Conservation (phyloP, 2,888 invertebrate genomes). For the Ophion costatus region DNA sequence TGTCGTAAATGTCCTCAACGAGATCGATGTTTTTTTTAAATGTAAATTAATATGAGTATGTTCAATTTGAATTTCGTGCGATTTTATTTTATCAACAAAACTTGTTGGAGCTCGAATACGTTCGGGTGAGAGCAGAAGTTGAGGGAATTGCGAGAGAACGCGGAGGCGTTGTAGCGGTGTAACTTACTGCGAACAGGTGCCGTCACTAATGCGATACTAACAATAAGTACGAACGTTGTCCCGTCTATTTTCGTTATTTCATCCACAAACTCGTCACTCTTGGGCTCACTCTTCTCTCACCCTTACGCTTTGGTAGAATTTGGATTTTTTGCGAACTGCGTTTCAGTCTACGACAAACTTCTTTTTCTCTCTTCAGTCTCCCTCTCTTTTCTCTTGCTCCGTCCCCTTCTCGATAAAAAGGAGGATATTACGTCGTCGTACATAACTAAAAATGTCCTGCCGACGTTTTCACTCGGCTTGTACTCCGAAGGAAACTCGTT, state of each 20-base stretch:
- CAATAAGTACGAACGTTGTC: conserved; percentile 63
- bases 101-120: not conserved
- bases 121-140: conserved; percentile 6
- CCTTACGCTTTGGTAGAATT: conserved; percentile 1
- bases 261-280: conserved; percentile 46
- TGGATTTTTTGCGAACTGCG: conserved; percentile 12
- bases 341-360: not conserved
- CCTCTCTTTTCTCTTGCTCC: too few relatives aligned
- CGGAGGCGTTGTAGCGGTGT: conserved; percentile 62
- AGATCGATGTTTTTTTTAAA: not conserved
- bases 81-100: not conserved
- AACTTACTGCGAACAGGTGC: conserved; percentile 71
- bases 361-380: not conserved
- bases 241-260: conserved; percentile 62
- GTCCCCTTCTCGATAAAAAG: not conserved
- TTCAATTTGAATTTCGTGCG: not conserved
- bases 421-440: too few relatives aligned
- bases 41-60: not conserved
- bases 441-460: too few relatives aligned
- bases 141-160: conserved; percentile 34
- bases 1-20: too few relatives aligned
- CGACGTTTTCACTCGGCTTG: too few relatives aligned
- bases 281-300: conserved; percentile 10
- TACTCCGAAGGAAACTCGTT: too few relatives aligned
- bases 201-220: conserved; percentile 64